Evolutionary conservation across 2,888 invertebrate genomes (phyloP).

Genomic region (Horisme vitalbata): DNA sequence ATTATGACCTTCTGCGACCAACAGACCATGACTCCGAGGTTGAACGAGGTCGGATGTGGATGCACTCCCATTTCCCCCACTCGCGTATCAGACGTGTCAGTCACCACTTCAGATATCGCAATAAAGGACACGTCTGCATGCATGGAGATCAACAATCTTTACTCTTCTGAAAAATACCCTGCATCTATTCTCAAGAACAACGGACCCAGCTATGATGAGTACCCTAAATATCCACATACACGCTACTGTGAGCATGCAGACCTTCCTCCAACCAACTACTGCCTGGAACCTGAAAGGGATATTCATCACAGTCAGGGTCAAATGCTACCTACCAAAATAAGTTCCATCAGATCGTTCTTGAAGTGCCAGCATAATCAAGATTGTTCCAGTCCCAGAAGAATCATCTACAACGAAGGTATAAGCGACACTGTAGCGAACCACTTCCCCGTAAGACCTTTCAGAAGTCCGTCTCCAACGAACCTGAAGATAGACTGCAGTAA

Average conservation of each 20-base stretch:
- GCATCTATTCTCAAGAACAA: conserved; percentile 25
- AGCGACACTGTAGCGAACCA: conserved; percentile 41
- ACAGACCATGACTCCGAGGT: conserved; percentile 57
- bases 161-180: conserved; percentile 9
- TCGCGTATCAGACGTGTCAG: conserved; percentile 28
- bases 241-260: conserved; percentile 3
- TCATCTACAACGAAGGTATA: conserved; percentile 65
- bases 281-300: conserved; percentile 37
- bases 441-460: conserved; percentile 14
- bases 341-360: conserved; percentile 31
- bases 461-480: conserved; percentile 19
- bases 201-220: background rate
- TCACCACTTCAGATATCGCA: conserved; percentile 33
- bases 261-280: background rate
- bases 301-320: conserved; percentile 20
- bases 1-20: conserved; percentile 56
- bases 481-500: conserved; percentile 26
- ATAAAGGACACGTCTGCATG: conserved; percentile 31
- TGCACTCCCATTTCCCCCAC: conserved; percentile 30
- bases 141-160: conserved; percentile 17
- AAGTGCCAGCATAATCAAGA: conserved; percentile 24
- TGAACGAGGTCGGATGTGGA: conserved; percentile 51
- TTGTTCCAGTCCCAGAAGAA: conserved; percentile 36
- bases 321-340: conserved; percentile 21
- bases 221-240: conserved; percentile 2